These are phyloP conservation scores for Metopia argyrocephala DNA, from an alignment of 2,888 invertebrate species.

Conservation along the genomic window DNA sequence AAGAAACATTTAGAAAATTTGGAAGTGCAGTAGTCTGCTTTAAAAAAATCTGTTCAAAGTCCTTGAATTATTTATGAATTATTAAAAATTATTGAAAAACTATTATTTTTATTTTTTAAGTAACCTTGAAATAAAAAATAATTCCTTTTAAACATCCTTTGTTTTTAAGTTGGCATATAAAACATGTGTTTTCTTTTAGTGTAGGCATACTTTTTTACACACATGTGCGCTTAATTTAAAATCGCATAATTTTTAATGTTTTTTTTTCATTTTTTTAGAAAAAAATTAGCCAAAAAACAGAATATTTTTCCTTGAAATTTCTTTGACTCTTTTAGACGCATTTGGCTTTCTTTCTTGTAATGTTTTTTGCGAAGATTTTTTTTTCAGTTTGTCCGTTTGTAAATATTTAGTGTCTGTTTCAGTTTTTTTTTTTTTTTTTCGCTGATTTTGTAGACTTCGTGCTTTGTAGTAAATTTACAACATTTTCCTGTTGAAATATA, in stretches of 20 bases:
- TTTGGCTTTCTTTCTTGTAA: background rate
- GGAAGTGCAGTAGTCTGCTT: too few species aligned
- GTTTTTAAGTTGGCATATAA: conserved; percentile 4
- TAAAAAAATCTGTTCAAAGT: conserved; percentile 8
- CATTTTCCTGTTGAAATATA: conserved; percentile 71
- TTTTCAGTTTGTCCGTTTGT: background rate
- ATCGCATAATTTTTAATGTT: too few species aligned
- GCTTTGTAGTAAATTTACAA: conserved; percentile 72
- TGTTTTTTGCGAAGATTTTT: conserved; percentile 14
- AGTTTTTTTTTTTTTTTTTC: conserved; percentile 33
- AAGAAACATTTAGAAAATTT: too few species aligned
- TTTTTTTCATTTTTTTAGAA: too few species aligned
- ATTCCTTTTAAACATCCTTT: conserved; percentile 24
- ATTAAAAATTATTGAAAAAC: conserved; percentile 30
- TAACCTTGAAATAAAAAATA: conserved; percentile 42
- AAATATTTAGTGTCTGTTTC: background rate
- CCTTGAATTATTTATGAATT: conserved; percentile 57
- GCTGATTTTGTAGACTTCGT: conserved; percentile 68
- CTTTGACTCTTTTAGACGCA: background rate
- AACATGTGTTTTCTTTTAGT: conserved; percentile 40
- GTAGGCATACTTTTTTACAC: background rate
- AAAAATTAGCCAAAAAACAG: background rate
- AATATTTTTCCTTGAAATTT: conserved; percentile 36
- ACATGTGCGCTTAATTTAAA: background rate
- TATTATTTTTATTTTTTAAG: conserved; percentile 2